These are phyloP conservation scores for Drosophila flavopinicola DNA, from an alignment of 2,888 invertebrate species.

Conservation along the genomic window DNA sequence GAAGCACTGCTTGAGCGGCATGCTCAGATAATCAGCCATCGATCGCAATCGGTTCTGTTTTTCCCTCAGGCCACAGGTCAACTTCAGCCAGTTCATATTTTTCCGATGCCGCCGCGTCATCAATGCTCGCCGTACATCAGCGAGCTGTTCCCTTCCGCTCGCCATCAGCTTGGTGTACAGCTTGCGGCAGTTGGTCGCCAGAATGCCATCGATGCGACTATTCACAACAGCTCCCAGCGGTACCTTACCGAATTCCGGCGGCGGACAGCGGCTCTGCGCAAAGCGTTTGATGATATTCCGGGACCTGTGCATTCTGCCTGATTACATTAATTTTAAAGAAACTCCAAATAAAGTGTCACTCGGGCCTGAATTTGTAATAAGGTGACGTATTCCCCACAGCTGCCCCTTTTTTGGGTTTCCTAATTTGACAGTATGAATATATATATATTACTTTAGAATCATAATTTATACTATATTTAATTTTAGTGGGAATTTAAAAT, in stretches of 20 bases:
- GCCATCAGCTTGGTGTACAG: constrained; percentile 18
- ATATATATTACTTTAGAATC: too few relatives aligned
- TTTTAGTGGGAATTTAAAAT: too few relatives aligned
- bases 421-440: too few relatives aligned
- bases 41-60: fast-evolving
- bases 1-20: constrained; percentile 10
- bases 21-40: constrained; percentile 4
- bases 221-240: background rate
- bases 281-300: constrained; percentile 34
- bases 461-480: too few relatives aligned
- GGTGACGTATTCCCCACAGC: too few relatives aligned
- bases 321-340: background rate
- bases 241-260: constrained; percentile 8
- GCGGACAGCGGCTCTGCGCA: constrained; percentile 8
- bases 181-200: constrained; percentile 28
- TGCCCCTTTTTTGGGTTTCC: too few relatives aligned
- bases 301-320: constrained; percentile 24
- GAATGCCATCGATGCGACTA: background rate
- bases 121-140: constrained; percentile 7
- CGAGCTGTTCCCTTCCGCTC: background rate
- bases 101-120: constrained; percentile 4
- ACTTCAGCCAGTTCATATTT: constrained; percentile 30
- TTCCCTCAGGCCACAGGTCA: constrained; percentile 3
- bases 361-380: too few relatives aligned
- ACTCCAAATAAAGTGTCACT: too few relatives aligned